Conservation (phyloP, 2,888 invertebrate species). For the Sympetrum striolatum region DNA sequence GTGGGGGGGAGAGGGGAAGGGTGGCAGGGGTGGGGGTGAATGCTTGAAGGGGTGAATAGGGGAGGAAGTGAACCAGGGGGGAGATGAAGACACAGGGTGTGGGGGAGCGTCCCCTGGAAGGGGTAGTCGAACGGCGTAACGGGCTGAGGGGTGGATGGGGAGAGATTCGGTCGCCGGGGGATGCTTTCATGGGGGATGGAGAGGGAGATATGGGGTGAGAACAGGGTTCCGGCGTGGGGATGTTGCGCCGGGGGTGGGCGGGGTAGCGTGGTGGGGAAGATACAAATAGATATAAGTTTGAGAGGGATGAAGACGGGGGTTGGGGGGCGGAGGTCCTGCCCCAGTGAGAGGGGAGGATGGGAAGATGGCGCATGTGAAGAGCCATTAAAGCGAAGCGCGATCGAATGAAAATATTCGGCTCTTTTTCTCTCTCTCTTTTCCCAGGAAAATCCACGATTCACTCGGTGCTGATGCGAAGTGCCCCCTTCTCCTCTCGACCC, state of each 20-base stretch:
- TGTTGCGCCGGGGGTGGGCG: neutral
- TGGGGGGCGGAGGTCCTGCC: neutral
- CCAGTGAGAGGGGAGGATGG: neutral
- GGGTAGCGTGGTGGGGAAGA: conserved; percentile 2
- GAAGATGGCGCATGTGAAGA: conserved; percentile 7
- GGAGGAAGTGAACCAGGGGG: neutral
- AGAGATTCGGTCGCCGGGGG: neutral
- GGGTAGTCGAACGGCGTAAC: neutral
- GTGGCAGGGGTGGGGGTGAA: neutral
- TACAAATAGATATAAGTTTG: conserved; percentile 40
- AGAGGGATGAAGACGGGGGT: neutral
- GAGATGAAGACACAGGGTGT: neutral
- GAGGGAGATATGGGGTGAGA: neutral
- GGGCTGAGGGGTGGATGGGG: neutral
- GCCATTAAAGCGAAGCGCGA: conserved; percentile 6
- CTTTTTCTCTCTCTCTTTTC: neutral
- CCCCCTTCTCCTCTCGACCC: neutral
- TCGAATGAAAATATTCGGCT: conserved; percentile 14
- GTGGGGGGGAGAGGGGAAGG: neutral
- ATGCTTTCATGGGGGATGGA: conserved; percentile 13
- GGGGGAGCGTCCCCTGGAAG: neutral
- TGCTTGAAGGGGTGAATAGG: neutral
- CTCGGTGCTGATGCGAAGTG: neutral
- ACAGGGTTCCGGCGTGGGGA: neutral
- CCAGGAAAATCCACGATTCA: conserved; percentile 23